Conservation (phyloP, 2,797 vertebrate species). For the Molossus molossus region DNA sequence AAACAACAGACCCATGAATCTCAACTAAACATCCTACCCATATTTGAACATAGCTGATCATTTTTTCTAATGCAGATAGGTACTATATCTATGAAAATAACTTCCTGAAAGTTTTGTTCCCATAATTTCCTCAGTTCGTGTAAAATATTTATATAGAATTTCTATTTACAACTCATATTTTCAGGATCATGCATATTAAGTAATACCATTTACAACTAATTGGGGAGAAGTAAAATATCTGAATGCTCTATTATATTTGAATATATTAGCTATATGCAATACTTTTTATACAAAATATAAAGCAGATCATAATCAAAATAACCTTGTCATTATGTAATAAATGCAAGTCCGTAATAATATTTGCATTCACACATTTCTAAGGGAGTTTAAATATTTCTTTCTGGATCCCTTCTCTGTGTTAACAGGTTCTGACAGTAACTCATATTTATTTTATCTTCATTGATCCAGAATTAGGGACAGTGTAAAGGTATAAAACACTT, state of each 20-base stretch:
- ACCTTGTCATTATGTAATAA: slow-evolving; percentile 53
- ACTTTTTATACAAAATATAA: not conserved
- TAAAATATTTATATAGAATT: slow-evolving; percentile 5
- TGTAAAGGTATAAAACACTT: slow-evolving; percentile 72
- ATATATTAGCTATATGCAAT: not conserved
- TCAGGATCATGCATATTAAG: not conserved
- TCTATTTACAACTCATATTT: slow-evolving; percentile 33
- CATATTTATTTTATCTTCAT: slow-evolving; percentile 66
- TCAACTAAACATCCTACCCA: not conserved
- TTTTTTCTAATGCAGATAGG: not conserved
- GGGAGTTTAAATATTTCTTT: slow-evolving; percentile 12
- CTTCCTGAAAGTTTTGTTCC: not conserved
- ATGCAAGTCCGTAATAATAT: slow-evolving; percentile 66
- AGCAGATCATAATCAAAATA: slow-evolving; percentile 49
- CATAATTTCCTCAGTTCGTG: not conserved
- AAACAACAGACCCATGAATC: not conserved
- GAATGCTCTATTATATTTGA: not conserved
- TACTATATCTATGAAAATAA: slow-evolving; percentile 37
- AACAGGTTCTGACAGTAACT: slow-evolving; percentile 57
- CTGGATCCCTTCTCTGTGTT: slow-evolving; percentile 53
- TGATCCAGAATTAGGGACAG: slow-evolving; percentile 61
- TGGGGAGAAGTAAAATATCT: slow-evolving; percentile 7
- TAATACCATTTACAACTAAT: slow-evolving; percentile 11
- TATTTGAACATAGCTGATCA: slow-evolving; percentile 33
- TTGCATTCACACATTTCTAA: slow-evolving; percentile 43